phyloP scores from a whole-genome alignment of 2,797 vertebrate genomes.

The Euphonia xanthogaster region DNA sequence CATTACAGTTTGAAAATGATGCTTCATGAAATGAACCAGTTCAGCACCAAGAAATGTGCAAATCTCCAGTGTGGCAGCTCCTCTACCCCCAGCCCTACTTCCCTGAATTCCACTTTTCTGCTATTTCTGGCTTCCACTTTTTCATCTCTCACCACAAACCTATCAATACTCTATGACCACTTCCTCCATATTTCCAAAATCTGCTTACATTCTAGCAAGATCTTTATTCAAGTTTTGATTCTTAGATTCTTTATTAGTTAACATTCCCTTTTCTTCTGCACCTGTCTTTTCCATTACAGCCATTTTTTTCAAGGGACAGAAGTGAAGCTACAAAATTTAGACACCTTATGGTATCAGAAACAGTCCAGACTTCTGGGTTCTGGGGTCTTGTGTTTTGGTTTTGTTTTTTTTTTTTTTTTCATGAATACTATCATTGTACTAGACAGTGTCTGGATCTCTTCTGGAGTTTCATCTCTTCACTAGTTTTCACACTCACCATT shows the following conservation, averaged over 20 bases:
- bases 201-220: background rate
- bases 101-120: background rate
- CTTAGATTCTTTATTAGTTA: background rate
- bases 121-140: background rate
- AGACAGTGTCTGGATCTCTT: background rate
- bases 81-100: background rate
- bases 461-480: background rate
- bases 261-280: background rate
- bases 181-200: background rate
- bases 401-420: background rate
- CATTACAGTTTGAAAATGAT: background rate
- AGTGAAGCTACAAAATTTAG: background rate
- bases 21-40: background rate
- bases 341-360: background rate
- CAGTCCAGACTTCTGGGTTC: background rate
- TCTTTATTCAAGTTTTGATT: background rate
- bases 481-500: background rate
- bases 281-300: background rate
- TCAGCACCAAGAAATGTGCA: background rate
- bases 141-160: background rate
- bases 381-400: background rate
- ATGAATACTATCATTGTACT: background rate
- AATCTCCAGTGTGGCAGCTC: background rate
- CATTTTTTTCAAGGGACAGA: background rate
- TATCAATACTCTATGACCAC: background rate